Evolutionary conservation across 2,797 vertebrate species (phyloP), one percentile per base, ranked within the genome.

Genomic region (Craterocephalus amniculus): DNA sequence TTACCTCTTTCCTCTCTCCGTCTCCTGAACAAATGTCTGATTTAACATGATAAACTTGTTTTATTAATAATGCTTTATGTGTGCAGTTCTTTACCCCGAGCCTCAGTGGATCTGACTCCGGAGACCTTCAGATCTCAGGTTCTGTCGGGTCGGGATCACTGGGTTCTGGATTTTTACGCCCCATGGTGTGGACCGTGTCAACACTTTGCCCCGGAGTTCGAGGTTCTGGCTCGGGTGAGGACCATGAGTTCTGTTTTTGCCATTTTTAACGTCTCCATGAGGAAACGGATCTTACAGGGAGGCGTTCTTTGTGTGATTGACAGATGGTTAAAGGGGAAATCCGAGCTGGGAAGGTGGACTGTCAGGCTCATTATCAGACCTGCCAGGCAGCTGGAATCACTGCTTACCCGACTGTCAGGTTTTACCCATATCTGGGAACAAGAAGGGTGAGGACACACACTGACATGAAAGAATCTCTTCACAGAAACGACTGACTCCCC

Each of bases 131-230:
- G 75, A 78, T 95, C 94, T 72, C 92, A 94, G 76, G 95, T 99
- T 75, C 86, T 98, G 67, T 91, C 91, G 11, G 95, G 96, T 48
- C 93, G 91, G 63, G 96, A 96, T 59, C 96, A 98, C 58, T 99
- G 98, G 97, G 93, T 99, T 43, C 54, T 99, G 87, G 97, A 99
- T 74, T 99, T 99, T 72, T 98, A 98, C 26, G 96, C 97, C 56
- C 97, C 97, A 2, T 99, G 98, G 98, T 99, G 97, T 83, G 96
- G 97, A 67, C 98, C 97, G 45, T 99, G 97, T 82, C 96, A 96
- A 52, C 95, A 95, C 76, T 99, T 99, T 74, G 95, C 97, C 76
- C 97, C 97, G 0, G 97, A 99, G 87, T 99, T 99, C 91, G 97
- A 99, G 79, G 89, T 95, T 12, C 78, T 98, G 38, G 97, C 97